These are phyloP conservation scores for Cinara cedri DNA, from an alignment of 2,888 invertebrate species.

Conservation along the genomic window DNA sequence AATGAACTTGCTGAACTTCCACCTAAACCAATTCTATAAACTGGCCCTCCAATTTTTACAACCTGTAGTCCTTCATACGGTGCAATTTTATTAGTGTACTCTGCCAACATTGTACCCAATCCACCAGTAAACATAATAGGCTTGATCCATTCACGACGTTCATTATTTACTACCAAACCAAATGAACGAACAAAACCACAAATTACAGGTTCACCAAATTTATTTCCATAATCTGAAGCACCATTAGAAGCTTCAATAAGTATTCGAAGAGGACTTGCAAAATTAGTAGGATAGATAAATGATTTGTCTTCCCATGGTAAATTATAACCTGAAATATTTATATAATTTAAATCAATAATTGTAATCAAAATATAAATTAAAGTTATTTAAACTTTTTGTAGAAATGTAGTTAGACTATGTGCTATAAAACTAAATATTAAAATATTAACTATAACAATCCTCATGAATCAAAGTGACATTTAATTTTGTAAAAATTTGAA, in stretches of 20 bases:
- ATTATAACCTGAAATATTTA: conserved; percentile 70
- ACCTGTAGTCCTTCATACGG: conserved; percentile 76
- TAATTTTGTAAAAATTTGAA: not conserved
- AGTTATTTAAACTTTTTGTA: no score
- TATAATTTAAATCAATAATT: conserved; percentile 12
- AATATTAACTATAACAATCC: no score
- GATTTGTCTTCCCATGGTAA: conserved; percentile 83
- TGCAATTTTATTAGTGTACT: conserved; percentile 74
- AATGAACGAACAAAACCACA: conserved; percentile 90
- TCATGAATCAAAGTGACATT: no score
- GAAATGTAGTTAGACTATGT: not conserved
- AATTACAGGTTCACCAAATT: conserved; percentile 96
- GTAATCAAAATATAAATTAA: not conserved
- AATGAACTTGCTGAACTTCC: conserved; percentile 95
- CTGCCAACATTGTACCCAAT: conserved; percentile 85
- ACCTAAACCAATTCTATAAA: conserved; percentile 96
- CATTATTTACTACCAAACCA: conserved; percentile 74
- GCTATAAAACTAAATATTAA: not conserved
- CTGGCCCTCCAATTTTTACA: conserved; percentile 95
- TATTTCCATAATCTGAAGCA: conserved; percentile 98
- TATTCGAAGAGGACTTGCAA: conserved; percentile 87
- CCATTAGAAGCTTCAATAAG: conserved; percentile 96
- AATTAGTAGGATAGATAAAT: conserved; percentile 82
- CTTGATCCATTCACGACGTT: conserved; percentile 91
- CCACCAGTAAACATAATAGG: conserved; percentile 99